Conservation (phyloP, 2,113 vertebrate genomes). For the Pipa parva region DNA sequence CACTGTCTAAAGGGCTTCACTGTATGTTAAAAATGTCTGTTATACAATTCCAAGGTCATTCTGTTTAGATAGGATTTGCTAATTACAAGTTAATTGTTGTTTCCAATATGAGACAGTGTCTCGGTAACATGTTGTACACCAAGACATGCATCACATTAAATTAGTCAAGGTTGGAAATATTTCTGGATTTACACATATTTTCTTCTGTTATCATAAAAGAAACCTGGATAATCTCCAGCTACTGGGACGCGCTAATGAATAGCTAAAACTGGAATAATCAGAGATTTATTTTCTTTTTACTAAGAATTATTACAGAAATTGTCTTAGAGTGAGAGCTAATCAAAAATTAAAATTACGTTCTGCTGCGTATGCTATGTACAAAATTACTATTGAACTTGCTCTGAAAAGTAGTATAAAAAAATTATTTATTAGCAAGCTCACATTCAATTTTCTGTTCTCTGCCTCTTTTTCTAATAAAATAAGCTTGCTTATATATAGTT, state of each 20-base stretch:
- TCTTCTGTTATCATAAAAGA: not conserved
- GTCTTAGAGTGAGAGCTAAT: no score
- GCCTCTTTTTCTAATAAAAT: no score
- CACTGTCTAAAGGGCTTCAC: no score
- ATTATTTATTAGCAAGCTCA: no score
- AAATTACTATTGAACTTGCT: no score
- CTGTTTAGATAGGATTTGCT: not conserved
- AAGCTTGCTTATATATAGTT: no score
- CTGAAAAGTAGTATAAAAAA: no score
- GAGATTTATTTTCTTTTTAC: not conserved
- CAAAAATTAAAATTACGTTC: no score
- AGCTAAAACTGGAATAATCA: not conserved
- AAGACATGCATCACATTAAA: constrained; percentile 1
- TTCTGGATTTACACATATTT: not conserved
- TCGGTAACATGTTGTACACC: constrained; percentile 1
- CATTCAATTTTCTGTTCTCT: no score
- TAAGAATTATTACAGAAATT: not conserved
- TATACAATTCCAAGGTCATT: not conserved
- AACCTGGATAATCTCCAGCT: not conserved
- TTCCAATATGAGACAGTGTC: not conserved
- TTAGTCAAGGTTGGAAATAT: not conserved
- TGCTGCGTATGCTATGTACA: no score
- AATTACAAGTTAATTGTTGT: constrained; percentile 12
- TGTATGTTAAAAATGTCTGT: not conserved
- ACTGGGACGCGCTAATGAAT: not conserved